These are phyloP conservation scores for Festucalex cinctus DNA, from an alignment of 2,113 vertebrate genomes.

Conservation along the genomic window DNA sequence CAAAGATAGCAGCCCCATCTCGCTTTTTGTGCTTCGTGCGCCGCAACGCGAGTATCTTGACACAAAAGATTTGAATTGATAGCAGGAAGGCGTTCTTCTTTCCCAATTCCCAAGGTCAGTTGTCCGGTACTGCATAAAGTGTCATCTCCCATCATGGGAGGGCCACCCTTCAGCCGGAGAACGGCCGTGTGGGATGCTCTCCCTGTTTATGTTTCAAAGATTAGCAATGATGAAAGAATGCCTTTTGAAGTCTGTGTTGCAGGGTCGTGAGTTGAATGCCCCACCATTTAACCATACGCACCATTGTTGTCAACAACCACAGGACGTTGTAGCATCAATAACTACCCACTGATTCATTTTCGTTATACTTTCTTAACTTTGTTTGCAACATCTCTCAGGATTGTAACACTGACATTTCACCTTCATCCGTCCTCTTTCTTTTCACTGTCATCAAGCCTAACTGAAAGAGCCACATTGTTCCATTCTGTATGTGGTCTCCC, in stretches of 20 bases:
- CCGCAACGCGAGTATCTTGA: neutral
- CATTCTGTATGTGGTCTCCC: slow-evolving; percentile 31
- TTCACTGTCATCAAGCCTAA: slow-evolving; percentile 35
- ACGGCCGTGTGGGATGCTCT: slow-evolving; percentile 63
- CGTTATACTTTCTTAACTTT: slow-evolving; percentile 5
- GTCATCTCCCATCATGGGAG: slow-evolving; percentile 54
- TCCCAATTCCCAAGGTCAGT: slow-evolving; percentile 42
- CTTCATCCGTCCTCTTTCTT: slow-evolving; percentile 31
- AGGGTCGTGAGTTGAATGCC: slow-evolving; percentile 57
- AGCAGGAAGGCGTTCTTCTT: slow-evolving; percentile 27
- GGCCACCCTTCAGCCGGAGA: slow-evolving; percentile 53
- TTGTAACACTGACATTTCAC: slow-evolving; percentile 17
- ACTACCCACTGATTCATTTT: slow-evolving; percentile 11
- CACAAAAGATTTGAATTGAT: slow-evolving; percentile 46
- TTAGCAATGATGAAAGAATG: slow-evolving; percentile 79
- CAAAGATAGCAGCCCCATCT: neutral
- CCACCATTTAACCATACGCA: slow-evolving; percentile 54
- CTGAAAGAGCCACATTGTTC: slow-evolving; percentile 67
- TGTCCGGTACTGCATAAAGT: slow-evolving; percentile 5
- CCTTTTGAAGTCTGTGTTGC: slow-evolving; percentile 73
- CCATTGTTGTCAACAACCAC: slow-evolving; percentile 12
- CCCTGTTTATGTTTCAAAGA: slow-evolving; percentile 77
- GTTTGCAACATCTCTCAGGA: slow-evolving; percentile 13
- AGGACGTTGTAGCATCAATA: neutral
- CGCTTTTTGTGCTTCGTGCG: neutral